phyloP scores from a whole-genome alignment of 2,113 vertebrate species.

The Crotophaga sulcirostris region DNA sequence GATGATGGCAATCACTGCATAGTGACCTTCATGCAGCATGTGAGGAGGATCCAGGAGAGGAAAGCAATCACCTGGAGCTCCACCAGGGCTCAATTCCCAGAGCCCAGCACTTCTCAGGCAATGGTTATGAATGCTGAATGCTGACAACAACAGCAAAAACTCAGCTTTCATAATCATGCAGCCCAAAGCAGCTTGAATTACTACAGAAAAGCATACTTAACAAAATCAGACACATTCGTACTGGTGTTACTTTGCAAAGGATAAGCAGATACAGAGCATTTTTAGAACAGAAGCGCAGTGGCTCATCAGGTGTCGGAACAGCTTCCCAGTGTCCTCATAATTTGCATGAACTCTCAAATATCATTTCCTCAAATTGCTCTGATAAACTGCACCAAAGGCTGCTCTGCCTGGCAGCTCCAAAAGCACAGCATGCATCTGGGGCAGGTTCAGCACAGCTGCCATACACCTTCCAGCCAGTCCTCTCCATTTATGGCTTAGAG shows the following conservation, averaged over 20 bases:
- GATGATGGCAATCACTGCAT: background rate
- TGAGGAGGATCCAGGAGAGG: background rate
- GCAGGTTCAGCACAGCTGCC: background rate
- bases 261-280: slow-evolving; percentile 32
- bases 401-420: background rate
- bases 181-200: background rate
- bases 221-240: slow-evolving; percentile 40
- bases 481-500: background rate
- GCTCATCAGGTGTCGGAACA: slow-evolving; percentile 17
- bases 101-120: background rate
- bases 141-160: background rate
- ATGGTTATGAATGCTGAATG: background rate
- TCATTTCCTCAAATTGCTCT: background rate
- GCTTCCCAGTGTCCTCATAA: background rate
- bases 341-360: background rate
- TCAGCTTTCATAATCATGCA: background rate
- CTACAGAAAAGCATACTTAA: background rate
- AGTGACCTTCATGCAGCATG: background rate
- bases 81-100: background rate
- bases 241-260: background rate
- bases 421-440: background rate
- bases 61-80: background rate
- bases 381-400: background rate
- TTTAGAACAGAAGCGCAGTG: background rate
- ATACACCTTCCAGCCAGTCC: background rate